A percentile compares a stretch with the other conserved stretches of the same genome.
Evolutionary conservation across 2,888 invertebrate species (phyloP).

Genomic region (Phaonia tiefii): DNA sequence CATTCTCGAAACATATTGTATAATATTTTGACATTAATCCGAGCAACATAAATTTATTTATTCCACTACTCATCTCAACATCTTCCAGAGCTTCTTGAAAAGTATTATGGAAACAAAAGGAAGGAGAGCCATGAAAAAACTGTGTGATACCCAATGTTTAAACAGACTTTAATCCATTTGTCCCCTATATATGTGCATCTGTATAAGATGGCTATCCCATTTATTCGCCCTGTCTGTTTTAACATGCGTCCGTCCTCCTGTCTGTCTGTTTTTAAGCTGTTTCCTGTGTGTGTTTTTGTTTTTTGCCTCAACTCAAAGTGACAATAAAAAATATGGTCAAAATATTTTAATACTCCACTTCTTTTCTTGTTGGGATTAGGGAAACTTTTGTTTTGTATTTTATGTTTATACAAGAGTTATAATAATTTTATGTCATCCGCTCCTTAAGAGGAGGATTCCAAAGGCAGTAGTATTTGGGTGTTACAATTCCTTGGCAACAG

Average conservation of each 20-base stretch:
- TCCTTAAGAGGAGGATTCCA: neutral
- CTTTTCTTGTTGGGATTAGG: neutral
- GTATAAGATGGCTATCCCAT: neutral
- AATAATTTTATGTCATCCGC: slow-evolving; percentile 2
- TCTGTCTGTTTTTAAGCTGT: slow-evolving; percentile 8
- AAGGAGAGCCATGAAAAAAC: neutral
- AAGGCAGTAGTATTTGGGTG: too few species aligned
- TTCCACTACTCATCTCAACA: neutral
- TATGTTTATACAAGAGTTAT: neutral
- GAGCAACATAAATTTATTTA: slow-evolving; percentile 57
- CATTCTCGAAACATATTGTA: slow-evolving; percentile 52
- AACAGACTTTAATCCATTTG: slow-evolving; percentile 31
- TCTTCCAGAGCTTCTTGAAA: neutral
- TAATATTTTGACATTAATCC: slow-evolving; percentile 66
- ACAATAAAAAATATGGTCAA: slow-evolving; percentile 50
- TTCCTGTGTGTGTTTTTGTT: too few species aligned
- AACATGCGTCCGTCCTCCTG: neutral
- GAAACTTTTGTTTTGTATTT: slow-evolving; percentile 13
- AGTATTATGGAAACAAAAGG: neutral
- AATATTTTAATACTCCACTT: slow-evolving; percentile 18
- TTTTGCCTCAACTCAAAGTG: slow-evolving; percentile 5
- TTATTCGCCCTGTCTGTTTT: too few species aligned
- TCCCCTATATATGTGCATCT: slow-evolving; percentile 14
- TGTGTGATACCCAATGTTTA: slow-evolving; percentile 52
- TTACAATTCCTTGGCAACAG: too few species aligned